Percentiles rank a stretch among this genome's conserved stretches.
phyloP scores from a whole-genome alignment of 1,140 invertebrate genomes.

The Psilanteris sp. region DNA sequence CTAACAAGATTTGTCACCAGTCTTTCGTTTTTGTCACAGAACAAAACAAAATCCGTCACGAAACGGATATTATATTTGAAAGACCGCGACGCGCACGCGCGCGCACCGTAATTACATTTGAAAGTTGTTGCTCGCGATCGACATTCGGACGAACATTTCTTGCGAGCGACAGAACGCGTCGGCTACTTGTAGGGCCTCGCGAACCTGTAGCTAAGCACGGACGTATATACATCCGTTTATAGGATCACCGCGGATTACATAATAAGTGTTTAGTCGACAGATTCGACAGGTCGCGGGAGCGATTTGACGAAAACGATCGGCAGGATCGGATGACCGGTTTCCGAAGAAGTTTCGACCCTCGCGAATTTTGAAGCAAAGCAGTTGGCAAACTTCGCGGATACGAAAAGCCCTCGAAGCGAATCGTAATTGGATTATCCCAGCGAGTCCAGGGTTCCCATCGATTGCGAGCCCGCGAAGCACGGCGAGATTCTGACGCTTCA shows the following conservation, averaged over 20 bases:
- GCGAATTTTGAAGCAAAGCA: slow-evolving; percentile 38
- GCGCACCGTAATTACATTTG: slow-evolving; percentile 5
- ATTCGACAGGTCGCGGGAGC: slow-evolving; percentile 1
- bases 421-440: slow-evolving; percentile 64
- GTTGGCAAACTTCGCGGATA: slow-evolving; percentile 66
- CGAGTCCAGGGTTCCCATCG: slow-evolving; percentile 17
- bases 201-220: slow-evolving; percentile 46
- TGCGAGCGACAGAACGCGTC: slow-evolving; percentile 23
- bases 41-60: too few species aligned
- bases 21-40: too few species aligned
- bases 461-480: slow-evolving; percentile 2
- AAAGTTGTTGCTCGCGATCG: slow-evolving; percentile 3
- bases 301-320: slow-evolving; percentile 49
- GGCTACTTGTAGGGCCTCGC: slow-evolving; percentile 64
- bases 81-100: background rate
- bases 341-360: slow-evolving; percentile 29
- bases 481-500: slow-evolving; percentile 24
- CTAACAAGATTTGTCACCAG: too few species aligned
- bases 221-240: slow-evolving; percentile 67
- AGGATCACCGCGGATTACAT: slow-evolving; percentile 65
- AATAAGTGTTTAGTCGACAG: slow-evolving; percentile 64
- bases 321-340: slow-evolving; percentile 26
- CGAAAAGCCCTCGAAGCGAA: slow-evolving; percentile 12
- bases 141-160: slow-evolving; percentile 16
- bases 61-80: slow-evolving; percentile 5